phyloP scores from a whole-genome alignment of 2,797 vertebrate genomes.

The Chloroceryle inda region DNA sequence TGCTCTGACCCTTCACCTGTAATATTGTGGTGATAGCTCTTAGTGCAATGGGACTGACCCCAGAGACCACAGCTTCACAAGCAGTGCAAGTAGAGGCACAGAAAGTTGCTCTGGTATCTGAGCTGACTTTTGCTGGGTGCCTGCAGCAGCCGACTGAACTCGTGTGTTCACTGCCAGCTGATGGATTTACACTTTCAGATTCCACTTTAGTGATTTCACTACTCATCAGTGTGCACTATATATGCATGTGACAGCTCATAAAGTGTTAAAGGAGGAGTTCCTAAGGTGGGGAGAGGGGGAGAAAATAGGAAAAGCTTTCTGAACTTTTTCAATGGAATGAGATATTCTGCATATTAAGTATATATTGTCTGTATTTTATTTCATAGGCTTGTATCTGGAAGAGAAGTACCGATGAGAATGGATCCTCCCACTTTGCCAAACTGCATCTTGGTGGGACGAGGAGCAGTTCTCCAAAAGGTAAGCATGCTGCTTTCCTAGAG shows the following conservation, averaged over 20 bases:
- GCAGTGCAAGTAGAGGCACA: too few species aligned
- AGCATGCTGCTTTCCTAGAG: not conserved
- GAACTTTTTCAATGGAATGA: not conserved
- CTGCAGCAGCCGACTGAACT: not conserved
- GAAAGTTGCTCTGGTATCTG: not conserved
- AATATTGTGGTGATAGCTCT: not conserved
- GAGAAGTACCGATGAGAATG: not conserved
- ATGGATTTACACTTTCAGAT: not conserved
- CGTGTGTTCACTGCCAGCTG: rapidly evolving
- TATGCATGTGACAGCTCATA: not conserved
- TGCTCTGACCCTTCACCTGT: not conserved
- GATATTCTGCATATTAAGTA: not conserved
- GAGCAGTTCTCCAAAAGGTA: not conserved
- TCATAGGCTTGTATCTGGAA: not conserved
- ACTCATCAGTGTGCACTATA: rapidly evolving
- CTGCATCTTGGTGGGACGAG: not conserved
- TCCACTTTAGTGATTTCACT: not conserved
- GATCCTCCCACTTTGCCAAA: not conserved
- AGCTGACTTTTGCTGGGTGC: not conserved
- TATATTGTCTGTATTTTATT: not conserved
- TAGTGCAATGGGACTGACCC: rapidly evolving
- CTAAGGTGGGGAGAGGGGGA: rapidly evolving
- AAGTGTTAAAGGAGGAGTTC: not conserved
- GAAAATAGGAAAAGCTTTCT: not conserved
- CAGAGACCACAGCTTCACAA: rapidly evolving